Base-by-base conservation (phyloP, 1,140 invertebrate genomes). In the Pseudachorutes palmiensis region DNA sequence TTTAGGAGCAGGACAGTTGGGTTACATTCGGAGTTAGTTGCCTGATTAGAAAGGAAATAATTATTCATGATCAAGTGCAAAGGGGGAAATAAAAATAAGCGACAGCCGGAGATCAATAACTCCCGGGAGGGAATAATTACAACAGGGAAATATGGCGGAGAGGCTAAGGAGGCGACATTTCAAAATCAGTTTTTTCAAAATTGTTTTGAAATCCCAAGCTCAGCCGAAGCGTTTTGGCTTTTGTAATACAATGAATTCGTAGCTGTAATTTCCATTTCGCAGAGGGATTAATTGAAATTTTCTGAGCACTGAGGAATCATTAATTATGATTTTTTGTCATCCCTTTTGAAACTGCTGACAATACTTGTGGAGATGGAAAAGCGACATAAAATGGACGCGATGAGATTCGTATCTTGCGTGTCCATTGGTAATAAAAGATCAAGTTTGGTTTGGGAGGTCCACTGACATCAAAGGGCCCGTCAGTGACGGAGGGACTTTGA, bases 41-140 rank as follows among this genome's bases (percentile, higher is more conserved):
- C 36, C 36, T 45, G 36, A 45, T 45, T 45, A 45, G 36, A 19
- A 9, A 45, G 36, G 19, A 45, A 45, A 45, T 9, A 26, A 55
- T 55, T 19, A 55, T 24, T 55, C 51, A 24, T 55, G 51, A 41
- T 41, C 5, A 41, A 41, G 36, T 41, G 5, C 36, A 41, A 19
- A 41, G 36, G 36, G 19, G 5, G 5, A 41, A 41, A 41, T 5
- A 41, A 41, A 19, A 41, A 41, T 5, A 41, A 26, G 24, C 9
- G 51, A 55, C 51, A 55, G 51, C n/a, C 51, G 51, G 51, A 55
- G 24, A 55, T 55, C 51, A 55, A 55, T 55, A 55, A 55, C 3
- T 22, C 9, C 14, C 51, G 12, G 9, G 36, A 45, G 19, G 19
- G 36, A 45, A 45, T 45, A 45, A 45, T 45, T 19, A 45, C 9